Evolutionary conservation across 2,113 vertebrate species (phyloP), one percentile per base, ranked within the genome.

Genomic region (Trichomycterus rosablanca): DNA sequence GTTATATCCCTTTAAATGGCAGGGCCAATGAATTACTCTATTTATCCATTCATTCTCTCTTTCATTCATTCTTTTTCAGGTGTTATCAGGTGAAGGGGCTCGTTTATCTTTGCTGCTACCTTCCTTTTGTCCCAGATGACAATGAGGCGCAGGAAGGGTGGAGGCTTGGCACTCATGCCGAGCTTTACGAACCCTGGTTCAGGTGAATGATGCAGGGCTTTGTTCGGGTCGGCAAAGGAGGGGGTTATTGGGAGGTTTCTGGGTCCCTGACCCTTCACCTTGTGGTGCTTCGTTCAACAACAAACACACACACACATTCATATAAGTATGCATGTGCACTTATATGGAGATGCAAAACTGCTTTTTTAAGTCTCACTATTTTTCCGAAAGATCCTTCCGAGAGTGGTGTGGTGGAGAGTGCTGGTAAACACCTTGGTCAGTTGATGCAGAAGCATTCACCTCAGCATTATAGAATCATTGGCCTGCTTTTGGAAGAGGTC

Each of bases 271-370:
- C 83, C 70, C 67, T 83, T 76, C 80, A 82, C 76, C 84, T 81
- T 70, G 81, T 84, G 84, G 83, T 83, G 84, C 76, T 82, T 76
- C 82, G 76, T 78, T 82, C 81, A 70, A 78, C 81, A 81, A 70
- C 70, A 80, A 63, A 3, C 34, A 44, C n/a, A 16, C 42, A 50
- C 37, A 23, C 37, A 32, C 22, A 10, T 18, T 57, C 24, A 32
- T 32, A 55, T 60, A 51, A 19, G 43, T 8, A 59, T 11, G 55
- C 23, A 34, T 40, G 46, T 51, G 46, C 45, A 50, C 45, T 1
- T 8, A 3, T 19, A 30, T 5, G 23, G 24, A n/a, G n/a, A n/a
- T n/a, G n/a, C n/a, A n/a, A n/a, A n/a, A n/a, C n/a, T n/a, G n/a
- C n/a, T n/a, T n/a, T n/a, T n/a, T n/a, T n/a, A n/a, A n/a, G n/a